Base-by-base conservation (phyloP, 2,113 vertebrate species). In the Dendropsophus ebraccatus region DNA sequence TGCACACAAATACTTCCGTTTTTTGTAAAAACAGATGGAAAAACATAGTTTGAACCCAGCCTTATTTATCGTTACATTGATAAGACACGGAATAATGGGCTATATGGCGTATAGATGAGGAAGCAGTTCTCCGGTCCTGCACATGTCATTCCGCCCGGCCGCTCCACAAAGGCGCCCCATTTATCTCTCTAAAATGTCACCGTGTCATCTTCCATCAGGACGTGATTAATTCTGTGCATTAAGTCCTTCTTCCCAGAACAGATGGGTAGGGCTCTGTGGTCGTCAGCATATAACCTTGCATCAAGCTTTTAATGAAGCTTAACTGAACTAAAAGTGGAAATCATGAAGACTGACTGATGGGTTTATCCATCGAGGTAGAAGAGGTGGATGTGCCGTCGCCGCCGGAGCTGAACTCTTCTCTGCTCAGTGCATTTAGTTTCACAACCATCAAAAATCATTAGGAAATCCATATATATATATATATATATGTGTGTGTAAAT, bases 131-230 rank as follows among this genome's bases (percentile, higher is more conserved):
- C 21, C 12, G 72, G 67, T 58, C 30, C 23, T 16, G 54, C 50
- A 83, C 69, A 56, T 54, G 69, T 83, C 69, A 73, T 45, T n/a
- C 69, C 37, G 65, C 50, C 4, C 73, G 30, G 16, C 81, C 67
- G 54, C 25, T 73, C 21, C 21, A 9, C 28, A 83, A 83, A 41
- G 21, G 50, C 58, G 81, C n/a, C 32, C 21, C 49, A 56, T 73
- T 83, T 83, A 45, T 83, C 81, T 83, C 58, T 83, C 28, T 54
- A 25, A 83, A 56, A 35, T 83, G 81, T 83, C 81, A 83, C 23
- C 25, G 17, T 83, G 67, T 73, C 49, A 73, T 54, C 32, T 45
- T 74, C 69, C 82, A 83, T 83, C 82, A 60, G 69, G 37, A 83
- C 32, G 32, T 83, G 50, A 83, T 83, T 83, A 73, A 83, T 74